Base-by-base conservation (phyloP, 2,888 invertebrate genomes). In the Thelaira solivaga region DNA sequence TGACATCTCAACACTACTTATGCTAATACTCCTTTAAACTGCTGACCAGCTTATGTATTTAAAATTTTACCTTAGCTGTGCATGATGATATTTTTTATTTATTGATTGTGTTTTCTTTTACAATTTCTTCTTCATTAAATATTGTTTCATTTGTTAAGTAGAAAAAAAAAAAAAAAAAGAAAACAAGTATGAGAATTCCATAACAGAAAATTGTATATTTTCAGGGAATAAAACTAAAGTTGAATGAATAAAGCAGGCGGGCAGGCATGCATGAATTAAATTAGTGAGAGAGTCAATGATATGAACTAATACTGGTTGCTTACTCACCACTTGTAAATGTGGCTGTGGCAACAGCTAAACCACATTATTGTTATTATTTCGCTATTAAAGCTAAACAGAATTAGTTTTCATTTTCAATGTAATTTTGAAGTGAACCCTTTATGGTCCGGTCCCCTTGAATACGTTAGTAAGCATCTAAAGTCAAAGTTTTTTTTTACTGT, bases 281-380 rank as follows among this genome's bases (percentile, higher is more conserved):
- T 69, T 20, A 59, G 13, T 29, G 2, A 22, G 43, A 43, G 31
- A 67, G 65, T 51, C 20, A 61, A 49, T 62, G 71, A 53, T 26
- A 31, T 59, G 24, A 45, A 68, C 47, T 24, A 43, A 24, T 65
- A 64, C 55, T 72, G 65, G 62, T 57, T 68, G 68, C 73, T 77
- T 77, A 77, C 57, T 77, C 77, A 77, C 73, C 73, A 68, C 68
- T 68, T 68, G 72, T 34, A 67, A 55, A 67, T 69, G 68, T 3
- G 41, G 34, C 39, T 53, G 0, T 36, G 49, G 36, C 61, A 41
- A 22, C 59, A 36, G 26, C 39, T 5, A 36, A n/a, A 22, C 49
- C 16, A 18, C 13, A 31, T 36, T 57, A 41, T 49, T 34, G 26
- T 43, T 62, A 43, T 53, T 53, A 34, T 59, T 59, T 73, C 45